These are phyloP conservation scores for Trilocha varians DNA, from an alignment of 2,888 invertebrate genomes.

Conservation along the genomic window DNA sequence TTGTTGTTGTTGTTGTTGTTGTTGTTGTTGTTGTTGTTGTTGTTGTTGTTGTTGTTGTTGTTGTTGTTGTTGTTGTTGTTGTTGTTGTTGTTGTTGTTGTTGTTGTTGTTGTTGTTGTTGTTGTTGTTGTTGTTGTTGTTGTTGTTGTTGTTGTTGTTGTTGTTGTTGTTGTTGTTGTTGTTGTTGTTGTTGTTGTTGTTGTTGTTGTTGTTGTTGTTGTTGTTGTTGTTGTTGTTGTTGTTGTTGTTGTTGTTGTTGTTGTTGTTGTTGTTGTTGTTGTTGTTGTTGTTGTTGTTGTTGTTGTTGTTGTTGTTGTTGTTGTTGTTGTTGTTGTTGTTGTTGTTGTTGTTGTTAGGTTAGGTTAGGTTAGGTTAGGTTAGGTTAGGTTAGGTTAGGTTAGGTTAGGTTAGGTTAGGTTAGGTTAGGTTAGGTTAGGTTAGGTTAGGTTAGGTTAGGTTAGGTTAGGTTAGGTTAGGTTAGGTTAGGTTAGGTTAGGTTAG, in stretches of 20 bases:
- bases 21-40: too few species aligned
- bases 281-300: not conserved
- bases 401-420: constrained; percentile 16
- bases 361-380: constrained; percentile 15
- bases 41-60: too few species aligned
- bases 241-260: not conserved
- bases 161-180: constrained; percentile 9
- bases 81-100: too few species aligned
- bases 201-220: not conserved
- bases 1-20: too few species aligned
- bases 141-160: too few species aligned
- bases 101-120: too few species aligned
- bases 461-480: too few species aligned
- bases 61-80: too few species aligned
- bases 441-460: constrained; percentile 13
- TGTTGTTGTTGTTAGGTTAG: constrained; percentile 2
- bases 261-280: not conserved
- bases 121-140: too few species aligned
- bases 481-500: too few species aligned
- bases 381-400: constrained; percentile 16
- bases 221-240: not conserved
- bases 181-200: not conserved
- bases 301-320: not conserved
- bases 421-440: constrained; percentile 15
- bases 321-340: not conserved